These are phyloP conservation scores for Neostethus bicornis DNA, from an alignment of 2,797 vertebrate species.

Conservation along the genomic window DNA sequence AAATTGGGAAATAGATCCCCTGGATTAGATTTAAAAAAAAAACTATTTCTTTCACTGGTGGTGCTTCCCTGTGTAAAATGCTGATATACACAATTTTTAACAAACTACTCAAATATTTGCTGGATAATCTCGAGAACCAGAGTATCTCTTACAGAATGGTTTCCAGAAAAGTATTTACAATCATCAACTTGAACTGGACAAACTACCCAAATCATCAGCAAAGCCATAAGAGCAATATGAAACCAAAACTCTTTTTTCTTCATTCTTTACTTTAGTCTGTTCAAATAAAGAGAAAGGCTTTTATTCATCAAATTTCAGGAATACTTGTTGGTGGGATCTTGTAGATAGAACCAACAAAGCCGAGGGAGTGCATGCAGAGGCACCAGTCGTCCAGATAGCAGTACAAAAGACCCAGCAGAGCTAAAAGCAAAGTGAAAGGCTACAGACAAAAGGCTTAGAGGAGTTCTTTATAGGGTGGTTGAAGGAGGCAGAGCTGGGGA, in stretches of 20 bases:
- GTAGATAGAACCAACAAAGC: slow-evolving; percentile 72
- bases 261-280: slow-evolving; percentile 62
- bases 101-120: not conserved
- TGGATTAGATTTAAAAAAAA: too few relatives aligned
- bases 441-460: slow-evolving; percentile 72
- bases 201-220: slow-evolving; percentile 40
- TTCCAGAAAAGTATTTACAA: slow-evolving; percentile 28
- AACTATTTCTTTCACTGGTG: too few relatives aligned
- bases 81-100: slow-evolving; percentile 34
- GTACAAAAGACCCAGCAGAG: slow-evolving; percentile 60
- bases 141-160: not conserved
- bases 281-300: slow-evolving; percentile 60
- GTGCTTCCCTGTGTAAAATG: slow-evolving; percentile 2
- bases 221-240: slow-evolving; percentile 38
- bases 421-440: slow-evolving; percentile 61
- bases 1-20: slow-evolving; percentile 52
- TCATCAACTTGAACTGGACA: slow-evolving; percentile 31
- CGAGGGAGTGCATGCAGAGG: slow-evolving; percentile 62
- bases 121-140: not conserved
- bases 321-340: slow-evolving; percentile 76
- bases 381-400: slow-evolving; percentile 59
- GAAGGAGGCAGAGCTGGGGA: slow-evolving; percentile 44
- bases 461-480: slow-evolving; percentile 48
- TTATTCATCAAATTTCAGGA: slow-evolving; percentile 73
- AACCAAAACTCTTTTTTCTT: slow-evolving; percentile 40